Base-by-base conservation (phyloP, 2,113 vertebrate species). In the Polyodon spathula region DNA sequence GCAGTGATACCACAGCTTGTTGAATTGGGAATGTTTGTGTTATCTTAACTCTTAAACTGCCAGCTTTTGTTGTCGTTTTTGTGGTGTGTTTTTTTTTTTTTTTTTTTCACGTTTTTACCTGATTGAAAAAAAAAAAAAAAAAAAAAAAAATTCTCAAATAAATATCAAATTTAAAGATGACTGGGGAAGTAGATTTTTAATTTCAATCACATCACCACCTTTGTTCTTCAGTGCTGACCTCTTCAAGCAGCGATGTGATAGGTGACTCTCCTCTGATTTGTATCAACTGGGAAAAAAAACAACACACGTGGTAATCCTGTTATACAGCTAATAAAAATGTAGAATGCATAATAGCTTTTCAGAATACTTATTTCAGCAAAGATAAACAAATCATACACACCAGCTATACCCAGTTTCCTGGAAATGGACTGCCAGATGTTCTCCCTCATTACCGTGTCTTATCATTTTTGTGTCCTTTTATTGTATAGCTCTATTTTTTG, bases 81-180 rank as follows among this genome's bases (percentile, higher is more conserved):
- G 7, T 44, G 42, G 2, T 44, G 7, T 44, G 42, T 17, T 68
- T 66, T 17, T 66, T 40, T 37, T 38, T 8, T 57, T 64, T 15
- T 10, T 2, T 42, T 61, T 66, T 68, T 59, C n/a, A 63, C 57
- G 42, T 55, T 61, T 17, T 38, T 62, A 63, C 55, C 61, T n/a
- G 66, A 67, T 59, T 66, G n/a, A n/a, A n/a, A n/a, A n/a, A n/a
- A n/a, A n/a, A n/a, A n/a, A 17, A 64, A 62, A 58, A 60, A 27
- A 61, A 68, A 48, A 51, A 43, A 57, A 68, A 42, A 51, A 43
- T 58, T 71, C 71, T 74, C 14, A 71, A 69, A 74, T 74, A 74
- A 71, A 69, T 46, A 6, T 48, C 58, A 54, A 65, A 65, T 58
- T 50, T 39, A 42, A 42, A 39, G 39, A 8, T 16, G 10, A n/a